Evolutionary conservation across 2,113 vertebrate genomes (phyloP), one percentile per base, ranked within the genome.

Genomic region (Pteropus alecto): DNA sequence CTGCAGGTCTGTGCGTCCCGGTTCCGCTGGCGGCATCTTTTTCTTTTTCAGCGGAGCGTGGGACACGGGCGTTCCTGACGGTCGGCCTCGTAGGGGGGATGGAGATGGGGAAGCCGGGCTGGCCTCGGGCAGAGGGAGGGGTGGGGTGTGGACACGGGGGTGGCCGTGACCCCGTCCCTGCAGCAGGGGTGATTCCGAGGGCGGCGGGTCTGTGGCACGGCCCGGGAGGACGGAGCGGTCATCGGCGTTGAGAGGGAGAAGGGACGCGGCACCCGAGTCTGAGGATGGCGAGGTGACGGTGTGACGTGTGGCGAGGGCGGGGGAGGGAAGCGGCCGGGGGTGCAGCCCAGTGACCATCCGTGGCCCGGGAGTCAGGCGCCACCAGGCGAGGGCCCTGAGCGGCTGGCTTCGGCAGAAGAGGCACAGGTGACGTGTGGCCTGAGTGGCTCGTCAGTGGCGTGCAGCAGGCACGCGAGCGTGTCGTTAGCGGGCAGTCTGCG

Each of bases 381-480:
- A 0, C 33, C 24, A 1, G 22, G 18, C 22, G 3, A 16, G 86
- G 48, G 30, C 41, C 10, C 56, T 43, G 43, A 43, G 43, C 22
- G 76, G 46, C 35, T 28, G 77, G 67, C 89, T 48, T n/a, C 38
- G 16, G 24, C 21, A 48, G 22, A 26, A 51, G 65, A 60, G 67
- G 22, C 1, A 2, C 8, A 1, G 10, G n/a, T 0, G 1, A 26
- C 60, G 6, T 28, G 43, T 15, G 33, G 48, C 12, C 1, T 1
- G 9, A 24, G 26, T 12, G 77, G 38, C 9, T 6, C 18, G 28
- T 43, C 3, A 1, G 16, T 3, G 30, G 73, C 2, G 1, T n/a
- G 35, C 21, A 41, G n/a, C 7, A 54, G 35, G 46, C 7, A 19
- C 5, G 14, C 4, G 28, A 30, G 12, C 19, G 18, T 43, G 43